phyloP scores from a whole-genome alignment of 2,888 invertebrate genomes.

The Polyommatus iphigenia region DNA sequence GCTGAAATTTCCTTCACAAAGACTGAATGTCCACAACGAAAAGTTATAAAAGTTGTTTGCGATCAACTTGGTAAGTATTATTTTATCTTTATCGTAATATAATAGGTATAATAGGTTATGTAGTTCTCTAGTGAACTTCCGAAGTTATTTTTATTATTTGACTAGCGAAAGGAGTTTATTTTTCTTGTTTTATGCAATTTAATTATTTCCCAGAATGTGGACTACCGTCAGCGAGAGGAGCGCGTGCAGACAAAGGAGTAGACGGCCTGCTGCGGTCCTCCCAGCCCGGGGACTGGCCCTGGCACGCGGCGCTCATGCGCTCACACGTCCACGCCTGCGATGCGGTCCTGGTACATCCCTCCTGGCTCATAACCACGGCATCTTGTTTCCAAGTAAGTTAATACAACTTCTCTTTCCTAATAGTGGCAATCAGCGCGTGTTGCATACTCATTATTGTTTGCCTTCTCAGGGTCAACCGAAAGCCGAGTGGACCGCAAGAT shows the following conservation, averaged over 20 bases:
- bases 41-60: slow-evolving; percentile 90
- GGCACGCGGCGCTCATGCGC: slow-evolving; percentile 91
- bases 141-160: too few relatives aligned
- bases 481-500: slow-evolving; percentile 91
- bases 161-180: background rate
- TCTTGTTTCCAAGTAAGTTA: slow-evolving; percentile 87
- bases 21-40: slow-evolving; percentile 86
- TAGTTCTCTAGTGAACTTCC: too few relatives aligned
- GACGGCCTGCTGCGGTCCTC: slow-evolving; percentile 85
- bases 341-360: slow-evolving; percentile 88
- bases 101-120: too few relatives aligned
- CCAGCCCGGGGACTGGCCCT: slow-evolving; percentile 94
- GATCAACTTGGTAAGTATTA: slow-evolving; percentile 83
- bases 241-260: slow-evolving; percentile 66
- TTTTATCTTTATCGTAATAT: background rate
- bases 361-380: slow-evolving; percentile 92
- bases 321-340: slow-evolving; percentile 94
- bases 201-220: slow-evolving; percentile 81
- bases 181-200: background rate
- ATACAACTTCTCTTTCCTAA: background rate
- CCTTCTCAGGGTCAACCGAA: slow-evolving; percentile 86
- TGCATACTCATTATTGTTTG: background rate
- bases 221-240: slow-evolving; percentile 80
- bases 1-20: slow-evolving; percentile 90
- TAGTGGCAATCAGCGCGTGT: background rate